Evolutionary conservation across 2,113 vertebrate genomes (phyloP).

Genomic region (Pycnonotus jocosus): DNA sequence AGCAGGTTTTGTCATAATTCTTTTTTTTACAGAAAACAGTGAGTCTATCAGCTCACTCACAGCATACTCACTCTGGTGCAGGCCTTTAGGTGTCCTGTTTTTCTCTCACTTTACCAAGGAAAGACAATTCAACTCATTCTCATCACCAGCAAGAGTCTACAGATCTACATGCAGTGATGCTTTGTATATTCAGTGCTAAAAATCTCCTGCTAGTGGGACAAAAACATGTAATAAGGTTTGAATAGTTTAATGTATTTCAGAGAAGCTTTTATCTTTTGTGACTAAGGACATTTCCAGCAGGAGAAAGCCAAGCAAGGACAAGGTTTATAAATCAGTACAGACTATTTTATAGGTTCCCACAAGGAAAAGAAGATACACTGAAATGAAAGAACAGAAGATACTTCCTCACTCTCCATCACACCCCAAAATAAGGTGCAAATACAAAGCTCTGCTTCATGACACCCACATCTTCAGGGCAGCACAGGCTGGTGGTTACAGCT

Average conservation of each 20-base stretch:
- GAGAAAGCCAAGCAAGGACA: neutral
- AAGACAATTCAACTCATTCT: neutral
- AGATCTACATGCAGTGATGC: neutral
- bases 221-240: neutral
- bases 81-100: neutral
- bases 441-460: neutral
- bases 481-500: neutral
- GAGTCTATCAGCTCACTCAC: neutral
- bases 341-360: neutral
- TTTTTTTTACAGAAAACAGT: neutral
- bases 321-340: neutral
- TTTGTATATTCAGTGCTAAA: neutral
- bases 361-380: neutral
- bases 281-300: neutral
- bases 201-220: neutral
- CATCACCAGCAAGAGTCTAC: neutral
- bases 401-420: neutral
- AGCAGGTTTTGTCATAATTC: neutral
- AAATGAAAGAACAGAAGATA: neutral
- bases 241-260: neutral
- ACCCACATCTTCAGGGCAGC: neutral
- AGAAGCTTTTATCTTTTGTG: neutral
- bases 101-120: neutral
- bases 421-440: neutral
- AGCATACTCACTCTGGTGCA: accelerated